Evolutionary conservation across 2,113 vertebrate species (phyloP), one percentile per base, ranked within the genome.

Genomic region (Bubo scandiacus): DNA sequence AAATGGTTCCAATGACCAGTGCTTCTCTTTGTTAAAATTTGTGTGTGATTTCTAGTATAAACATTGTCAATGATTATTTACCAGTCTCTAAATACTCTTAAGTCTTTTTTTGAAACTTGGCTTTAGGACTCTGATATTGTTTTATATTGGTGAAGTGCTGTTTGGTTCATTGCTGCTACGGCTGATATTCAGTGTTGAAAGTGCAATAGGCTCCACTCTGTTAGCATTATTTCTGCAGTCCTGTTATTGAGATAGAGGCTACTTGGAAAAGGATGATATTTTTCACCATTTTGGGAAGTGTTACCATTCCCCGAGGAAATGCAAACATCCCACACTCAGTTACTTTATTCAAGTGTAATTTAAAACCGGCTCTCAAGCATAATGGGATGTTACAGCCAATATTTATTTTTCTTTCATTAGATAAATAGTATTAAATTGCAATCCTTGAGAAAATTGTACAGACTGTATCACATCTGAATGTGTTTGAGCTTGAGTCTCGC

Each of bases 371-470:
- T 92, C 96, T 95, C 88, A 23, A 92, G 71, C 85, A 91, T 94
- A 96, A 96, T 96, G 86, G 94, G 86, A 91, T 91, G 92, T 96
- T 96, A 90, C 95, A 91, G 85, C 94, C 97, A 97, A 97, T 98
- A 97, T 97, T 98, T 96, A 91, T 95, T 98, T 92, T 96, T 90
- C 96, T 97, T 97, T 97, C 96, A 97, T 98, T 97, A 97, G 97
- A 97, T 96, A 98, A 98, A 98, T 97, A 96, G 94, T 94, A 97
- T 96, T 97, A 96, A 97, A 96, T 97, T 96, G 96, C 91, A 92
- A 96, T 97, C 97, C 97, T 97, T 93, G 96, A 97, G 96, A 96
- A 98, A 97, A 96, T 93, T 88, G 95, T 95, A 90, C 95, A 40
- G 59, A 93, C 27, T 74, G 89, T 90, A 79, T 95, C 92, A 75